Conservation (phyloP, 2,888 invertebrate species). For the Machimus atricapillus region DNA sequence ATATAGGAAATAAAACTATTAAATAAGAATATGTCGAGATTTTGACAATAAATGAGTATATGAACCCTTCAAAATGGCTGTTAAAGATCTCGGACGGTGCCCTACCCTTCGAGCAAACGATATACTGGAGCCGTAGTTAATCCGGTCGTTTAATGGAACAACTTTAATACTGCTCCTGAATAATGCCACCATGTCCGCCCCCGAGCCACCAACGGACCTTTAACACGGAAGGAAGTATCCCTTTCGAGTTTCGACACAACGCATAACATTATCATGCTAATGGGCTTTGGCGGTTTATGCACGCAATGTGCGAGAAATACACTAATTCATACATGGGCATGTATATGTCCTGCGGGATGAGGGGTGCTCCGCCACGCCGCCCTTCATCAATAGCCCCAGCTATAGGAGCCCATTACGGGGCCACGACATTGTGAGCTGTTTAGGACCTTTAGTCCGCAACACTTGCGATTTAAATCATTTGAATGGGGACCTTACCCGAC, state of each 20-base stretch:
- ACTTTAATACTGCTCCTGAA: background rate
- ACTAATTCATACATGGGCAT: background rate
- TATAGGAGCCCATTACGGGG: background rate
- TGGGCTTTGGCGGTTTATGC: background rate
- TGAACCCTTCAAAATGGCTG: background rate
- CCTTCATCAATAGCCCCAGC: background rate
- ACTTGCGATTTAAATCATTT: constrained; percentile 24
- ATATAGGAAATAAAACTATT: too few relatives aligned
- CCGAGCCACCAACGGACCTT: background rate
- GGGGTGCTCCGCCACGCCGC: background rate
- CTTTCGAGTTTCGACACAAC: background rate
- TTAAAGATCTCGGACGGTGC: background rate
- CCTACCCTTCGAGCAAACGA: background rate
- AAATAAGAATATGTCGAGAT: too few relatives aligned
- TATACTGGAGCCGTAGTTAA: background rate
- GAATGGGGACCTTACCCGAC: background rate
- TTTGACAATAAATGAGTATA: background rate
- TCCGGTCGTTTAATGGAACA: background rate
- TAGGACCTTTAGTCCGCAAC: background rate
- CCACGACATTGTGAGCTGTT: constrained; percentile 1
- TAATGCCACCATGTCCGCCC: background rate
- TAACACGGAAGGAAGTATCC: background rate
- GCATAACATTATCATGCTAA: constrained; percentile 7
- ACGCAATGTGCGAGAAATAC: background rate
- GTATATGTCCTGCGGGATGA: background rate